Base-by-base conservation (phyloP, 2,888 invertebrate genomes). In the Alsophila aescularia region DNA sequence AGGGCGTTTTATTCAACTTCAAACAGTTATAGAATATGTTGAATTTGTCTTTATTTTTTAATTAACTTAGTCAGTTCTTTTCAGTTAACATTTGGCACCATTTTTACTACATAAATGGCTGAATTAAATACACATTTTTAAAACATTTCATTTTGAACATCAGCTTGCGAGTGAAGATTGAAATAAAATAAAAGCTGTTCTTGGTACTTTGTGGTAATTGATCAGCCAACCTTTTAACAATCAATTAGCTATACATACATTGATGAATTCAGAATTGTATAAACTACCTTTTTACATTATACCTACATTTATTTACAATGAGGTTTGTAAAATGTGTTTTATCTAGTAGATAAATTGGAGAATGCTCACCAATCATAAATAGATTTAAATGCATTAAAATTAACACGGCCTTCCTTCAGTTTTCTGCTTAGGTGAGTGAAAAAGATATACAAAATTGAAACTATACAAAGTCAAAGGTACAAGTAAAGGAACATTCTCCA, bases 61-160 rank as follows among this genome's bases (percentile, higher is more conserved):
- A 67, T 77, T 73, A 77, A 72, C 67, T 78, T 81, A 82, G 85
- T 89, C 89, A 81, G 86, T 89, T 85, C 83, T 83, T 87, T 85
- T 84, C 84, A 83, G 83, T 84, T 84, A 79, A 87, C 90, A 87
- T 90, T 90, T 90, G 90, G 90, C 90, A 90, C 90, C 83, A 83
- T 82, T 80, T 85, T 88, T 83, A 85, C 85, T 85, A 87, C 79
- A 76, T 82, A 85, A 90, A 91, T 91, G 91, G 91, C 90, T 63
- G 61, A 50, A 58, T 56, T 24, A 48, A 53, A 47, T 42, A 42
- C 31, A 53, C 21, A 37, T 42, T 16, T 41, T 29, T 60, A 60
- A 59, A 58, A 60, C 54, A 56, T 57, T 69, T 64, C 62, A 48
- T 61, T 62, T 58, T 66, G 15, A 35, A 53, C 35, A 60, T 41